Base-by-base conservation (phyloP, 1,140 invertebrate species). In the Drosophila pachea region DNA sequence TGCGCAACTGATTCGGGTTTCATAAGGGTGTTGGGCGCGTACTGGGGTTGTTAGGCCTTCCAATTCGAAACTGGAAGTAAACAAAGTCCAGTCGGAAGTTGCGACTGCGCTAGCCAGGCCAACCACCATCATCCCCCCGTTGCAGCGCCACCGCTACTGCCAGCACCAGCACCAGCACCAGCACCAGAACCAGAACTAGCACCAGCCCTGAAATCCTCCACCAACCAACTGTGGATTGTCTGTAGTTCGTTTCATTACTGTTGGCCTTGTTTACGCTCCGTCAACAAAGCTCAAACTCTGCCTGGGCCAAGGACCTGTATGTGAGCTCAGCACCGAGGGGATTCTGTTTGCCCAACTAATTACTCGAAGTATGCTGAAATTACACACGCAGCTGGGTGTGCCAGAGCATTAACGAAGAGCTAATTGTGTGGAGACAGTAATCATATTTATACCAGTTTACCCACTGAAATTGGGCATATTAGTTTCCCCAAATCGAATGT, bases 171-270 rank as follows among this genome's bases (percentile, higher is more conserved):
- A 22, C 22, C 22, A 22, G 22, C 22, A 22, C 22, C 22, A 22
- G 22, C n/a, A 3, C 22, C 22, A 22, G 22, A 1, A 22, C 22
- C 22, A 22, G n/a, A n/a, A n/a, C n/a, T n/a, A 22, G 22, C 43
- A 49, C 22, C 29, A 40, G 14, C 55, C 55, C n/a, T 9, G 4
- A 9, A 50, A 11, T 53, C 58, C 45, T 61, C 66, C 59, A 59
- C 47, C 79, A 86, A 84, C 81, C 81, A 86, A 86, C 81, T 86
- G 81, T 86, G 82, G 81, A 86, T 81, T 84, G 65, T 49, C 40
- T 53, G 45, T 56, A 35, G 35, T 62, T 33, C 50, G 22, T 22
- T 22, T 22, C 22, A 22, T 22, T 22, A 22, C n/a, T 62, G 60
- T 38, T 70, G 67, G 67, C 58, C 54, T 78, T 83, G 66, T 83